Conservation (phyloP, 2,888 invertebrate genomes). For the Hydrotaea cyrtoneurina region DNA sequence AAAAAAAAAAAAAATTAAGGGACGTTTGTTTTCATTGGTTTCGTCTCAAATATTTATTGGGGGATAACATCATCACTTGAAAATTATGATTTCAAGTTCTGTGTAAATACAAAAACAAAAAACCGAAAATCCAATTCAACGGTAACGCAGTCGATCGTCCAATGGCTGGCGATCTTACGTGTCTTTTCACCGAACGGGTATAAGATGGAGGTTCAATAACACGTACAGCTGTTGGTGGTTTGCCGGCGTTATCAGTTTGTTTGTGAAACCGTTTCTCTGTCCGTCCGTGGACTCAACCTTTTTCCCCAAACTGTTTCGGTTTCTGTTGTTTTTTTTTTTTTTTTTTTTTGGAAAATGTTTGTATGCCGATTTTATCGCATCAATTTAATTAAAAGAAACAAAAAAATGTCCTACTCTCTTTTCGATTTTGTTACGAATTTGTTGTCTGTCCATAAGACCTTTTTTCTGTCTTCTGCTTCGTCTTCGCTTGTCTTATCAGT, state of each 20-base stretch:
- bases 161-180: neutral
- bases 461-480: neutral
- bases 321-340: no score
- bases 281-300: no score
- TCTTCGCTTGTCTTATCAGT: constrained; percentile 13
- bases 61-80: constrained; percentile 37
- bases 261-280: neutral
- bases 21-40: constrained; percentile 2
- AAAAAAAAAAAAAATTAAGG: constrained; percentile 10
- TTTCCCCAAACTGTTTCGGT: no score
- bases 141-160: neutral
- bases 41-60: neutral
- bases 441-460: constrained; percentile 37
- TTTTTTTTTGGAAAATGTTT: constrained; percentile 1
- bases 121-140: constrained; percentile 18
- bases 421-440: constrained; percentile 38
- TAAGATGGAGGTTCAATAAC: no score
- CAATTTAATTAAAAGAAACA: constrained; percentile 67
- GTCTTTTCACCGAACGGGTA: no score
- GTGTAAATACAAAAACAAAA: constrained; percentile 43
- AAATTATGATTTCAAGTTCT: constrained; percentile 64
- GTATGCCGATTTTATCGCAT: constrained; percentile 48
- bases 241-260: neutral
- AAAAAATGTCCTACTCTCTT: constrained; percentile 52
- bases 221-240: constrained; percentile 42